Conservation (phyloP, 2,888 invertebrate genomes). For the Eilema griseolum region DNA sequence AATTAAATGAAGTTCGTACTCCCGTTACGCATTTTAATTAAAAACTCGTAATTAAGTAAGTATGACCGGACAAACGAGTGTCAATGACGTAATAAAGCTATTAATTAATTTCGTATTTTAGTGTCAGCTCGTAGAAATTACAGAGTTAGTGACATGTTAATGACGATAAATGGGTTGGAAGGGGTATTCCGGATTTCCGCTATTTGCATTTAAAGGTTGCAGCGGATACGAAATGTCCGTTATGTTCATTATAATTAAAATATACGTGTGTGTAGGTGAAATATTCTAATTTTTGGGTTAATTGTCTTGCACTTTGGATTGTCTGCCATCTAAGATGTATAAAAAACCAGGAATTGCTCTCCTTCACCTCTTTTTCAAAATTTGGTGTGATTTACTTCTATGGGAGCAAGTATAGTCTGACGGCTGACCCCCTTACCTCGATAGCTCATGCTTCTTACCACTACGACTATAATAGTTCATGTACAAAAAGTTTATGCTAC, state of each 20-base stretch:
- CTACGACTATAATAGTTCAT: neutral
- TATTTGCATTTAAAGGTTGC: conserved; percentile 16
- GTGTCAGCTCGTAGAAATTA: conserved; percentile 54
- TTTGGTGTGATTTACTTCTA: too few relatives aligned
- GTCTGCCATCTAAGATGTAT: too few relatives aligned
- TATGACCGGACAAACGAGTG: conserved; percentile 64
- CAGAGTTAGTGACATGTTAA: conserved; percentile 57
- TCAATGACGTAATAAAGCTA: conserved; percentile 54
- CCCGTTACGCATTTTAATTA: conserved; percentile 36
- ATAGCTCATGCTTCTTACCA: neutral
- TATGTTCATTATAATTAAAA: conserved; percentile 19
- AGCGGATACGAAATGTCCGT: conserved; percentile 7
- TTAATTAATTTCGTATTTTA: conserved; percentile 66
- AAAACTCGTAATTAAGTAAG: conserved; percentile 57
- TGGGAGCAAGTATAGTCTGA: too few relatives aligned
- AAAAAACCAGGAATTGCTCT: too few relatives aligned
- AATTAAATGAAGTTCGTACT: conserved; percentile 18
- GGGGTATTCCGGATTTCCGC: conserved; percentile 22
- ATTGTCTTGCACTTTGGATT: too few relatives aligned
- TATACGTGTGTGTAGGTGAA: neutral
- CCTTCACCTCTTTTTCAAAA: too few relatives aligned
- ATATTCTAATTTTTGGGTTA: neutral
- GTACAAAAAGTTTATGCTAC: neutral
- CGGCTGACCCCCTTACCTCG: too few relatives aligned
- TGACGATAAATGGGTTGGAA: conserved; percentile 42